A percentile compares a stretch with the other conserved stretches of the same genome.
Evolutionary conservation across 2,113 vertebrate genomes (phyloP).

Genomic region (Oenanthe oenanthe): DNA sequence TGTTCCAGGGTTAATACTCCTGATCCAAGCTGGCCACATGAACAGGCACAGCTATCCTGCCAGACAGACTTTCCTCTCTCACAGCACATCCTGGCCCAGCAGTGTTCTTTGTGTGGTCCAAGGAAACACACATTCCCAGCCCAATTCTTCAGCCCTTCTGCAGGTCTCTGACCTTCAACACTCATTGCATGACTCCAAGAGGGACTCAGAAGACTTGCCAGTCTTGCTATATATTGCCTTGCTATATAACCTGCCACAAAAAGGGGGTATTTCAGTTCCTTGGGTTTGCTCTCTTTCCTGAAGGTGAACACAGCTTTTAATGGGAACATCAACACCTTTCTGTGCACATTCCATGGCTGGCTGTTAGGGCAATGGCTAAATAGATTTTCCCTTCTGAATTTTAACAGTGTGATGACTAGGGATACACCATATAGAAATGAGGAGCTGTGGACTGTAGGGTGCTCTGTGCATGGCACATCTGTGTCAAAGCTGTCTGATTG

Average conservation of each 20-base stretch:
- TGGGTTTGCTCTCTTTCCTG: neutral
- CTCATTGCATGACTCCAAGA: neutral
- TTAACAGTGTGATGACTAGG: neutral
- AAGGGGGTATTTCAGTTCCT: neutral
- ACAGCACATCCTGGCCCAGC: neutral
- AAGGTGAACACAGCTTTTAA: fast-evolving
- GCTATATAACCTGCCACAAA: neutral
- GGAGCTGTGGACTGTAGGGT: neutral
- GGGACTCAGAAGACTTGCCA: neutral
- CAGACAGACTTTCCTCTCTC: neutral
- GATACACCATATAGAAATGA: neutral
- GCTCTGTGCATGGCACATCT: neutral
- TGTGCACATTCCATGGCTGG: neutral
- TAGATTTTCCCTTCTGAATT: neutral
- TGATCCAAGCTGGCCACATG: neutral
- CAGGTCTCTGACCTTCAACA: neutral
- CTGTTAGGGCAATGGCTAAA: neutral
- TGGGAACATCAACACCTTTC: neutral
- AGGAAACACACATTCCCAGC: neutral
- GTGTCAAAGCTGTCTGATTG: neutral
- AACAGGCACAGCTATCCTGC: neutral
- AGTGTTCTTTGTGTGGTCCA: neutral
- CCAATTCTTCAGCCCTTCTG: neutral
- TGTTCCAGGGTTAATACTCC: neutral
- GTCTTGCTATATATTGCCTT: neutral